These are phyloP conservation scores for Alsophila aescularia DNA, from an alignment of 2,888 invertebrate genomes.

Conservation along the genomic window DNA sequence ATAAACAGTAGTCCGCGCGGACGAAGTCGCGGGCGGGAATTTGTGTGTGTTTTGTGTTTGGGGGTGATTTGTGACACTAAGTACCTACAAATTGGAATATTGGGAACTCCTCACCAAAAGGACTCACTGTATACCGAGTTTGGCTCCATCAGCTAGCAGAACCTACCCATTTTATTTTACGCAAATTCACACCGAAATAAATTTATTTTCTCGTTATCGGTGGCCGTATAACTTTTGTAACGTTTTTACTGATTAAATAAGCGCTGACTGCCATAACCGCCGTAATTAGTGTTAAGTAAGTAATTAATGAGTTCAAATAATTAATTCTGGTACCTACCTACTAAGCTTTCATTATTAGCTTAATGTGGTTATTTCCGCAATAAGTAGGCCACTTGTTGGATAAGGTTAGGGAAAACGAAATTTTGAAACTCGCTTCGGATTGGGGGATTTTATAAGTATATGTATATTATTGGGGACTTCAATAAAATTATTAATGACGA, in stretches of 20 bases:
- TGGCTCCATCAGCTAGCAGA: neutral
- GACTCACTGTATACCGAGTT: too few relatives aligned
- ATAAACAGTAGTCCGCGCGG: too few relatives aligned
- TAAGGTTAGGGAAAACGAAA: neutral
- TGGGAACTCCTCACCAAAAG: too few relatives aligned
- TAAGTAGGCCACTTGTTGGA: neutral
- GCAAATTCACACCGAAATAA: neutral
- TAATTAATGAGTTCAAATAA: conserved; percentile 17
- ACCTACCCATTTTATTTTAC: neutral
- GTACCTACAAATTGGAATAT: too few relatives aligned
- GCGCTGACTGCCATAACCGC: conserved; percentile 1
- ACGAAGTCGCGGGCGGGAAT: too few relatives aligned
- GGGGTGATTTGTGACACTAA: too few relatives aligned
- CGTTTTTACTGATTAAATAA: conserved; percentile 15
- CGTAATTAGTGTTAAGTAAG: conserved; percentile 15
- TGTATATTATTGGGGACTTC: too few relatives aligned
- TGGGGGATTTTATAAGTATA: too few relatives aligned
- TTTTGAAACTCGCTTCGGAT: neutral
- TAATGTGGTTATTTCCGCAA: conserved; percentile 14
- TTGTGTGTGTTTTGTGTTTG: too few relatives aligned
- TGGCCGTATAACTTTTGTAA: neutral
- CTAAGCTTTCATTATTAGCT: conserved; percentile 2
- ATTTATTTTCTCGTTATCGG: neutral
- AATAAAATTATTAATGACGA: too few relatives aligned
- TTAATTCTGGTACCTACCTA: conserved; percentile 6